Base-by-base conservation (phyloP, 2,888 invertebrate genomes). In the Spisula solida region DNA sequence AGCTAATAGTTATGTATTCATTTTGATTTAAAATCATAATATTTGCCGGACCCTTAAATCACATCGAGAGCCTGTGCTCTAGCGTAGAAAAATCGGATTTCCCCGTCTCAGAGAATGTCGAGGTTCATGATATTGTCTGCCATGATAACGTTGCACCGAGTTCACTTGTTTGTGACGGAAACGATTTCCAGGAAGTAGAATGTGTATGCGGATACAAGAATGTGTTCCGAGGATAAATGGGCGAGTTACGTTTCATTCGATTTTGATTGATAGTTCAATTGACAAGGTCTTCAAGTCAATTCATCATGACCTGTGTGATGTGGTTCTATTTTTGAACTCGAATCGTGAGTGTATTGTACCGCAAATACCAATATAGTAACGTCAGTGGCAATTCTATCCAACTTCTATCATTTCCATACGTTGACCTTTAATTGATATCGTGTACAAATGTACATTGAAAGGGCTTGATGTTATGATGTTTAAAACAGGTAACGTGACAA, bases 231-330 rank as follows among this genome's bases (percentile, higher is more conserved):
- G 25, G 34, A 75, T 34, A 34, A 75, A 75, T 75, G 75, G 31
- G 5, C 75, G 25, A 75, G 34, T 34, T 75, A 34, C 18, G 31
- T 75, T 75, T 34, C 31, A 75, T 75, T 75, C 1, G 34, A 75
- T 16, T 75, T 31, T 75, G 75, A 75, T 75, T 75, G 75, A 75
- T 75, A 29, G 34, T 29, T 75, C 18, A 75, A 75, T 75, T 75
- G 75, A 75, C 34, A 31, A 14, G 75, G 31, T 29, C 75, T 75
- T 16, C 18, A 31, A 14, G 31, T 16, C 34, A 1, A 75, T 75
- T 75, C 34, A 75, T 75, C 31, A 75, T 75, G n/a, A 31, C 18
- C 75, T 34, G 12, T 16, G 34, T 34, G 18, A 34, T 75, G 31
- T 31, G 14, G 29, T 34, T 12, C 75, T 75, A 75, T 75, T 34